Percentiles rank a stretch among this genome's conserved stretches.
These are phyloP conservation scores for Chorisops tibialis DNA, from an alignment of 2,888 invertebrate genomes.

Conservation along the genomic window DNA sequence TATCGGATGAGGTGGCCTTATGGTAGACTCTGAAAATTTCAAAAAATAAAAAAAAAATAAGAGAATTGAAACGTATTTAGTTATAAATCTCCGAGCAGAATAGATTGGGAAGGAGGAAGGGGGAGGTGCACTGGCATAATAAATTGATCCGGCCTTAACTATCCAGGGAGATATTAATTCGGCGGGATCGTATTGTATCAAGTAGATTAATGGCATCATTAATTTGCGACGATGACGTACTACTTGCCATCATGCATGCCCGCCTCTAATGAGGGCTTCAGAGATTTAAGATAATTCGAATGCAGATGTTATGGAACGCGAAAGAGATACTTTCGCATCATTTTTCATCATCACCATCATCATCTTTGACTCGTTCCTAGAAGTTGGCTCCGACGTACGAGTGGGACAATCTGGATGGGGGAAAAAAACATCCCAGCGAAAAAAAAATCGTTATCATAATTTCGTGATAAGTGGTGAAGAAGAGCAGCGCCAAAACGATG, in stretches of 20 bases:
- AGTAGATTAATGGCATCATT: conserved; percentile 23
- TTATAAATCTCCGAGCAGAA: too few species aligned
- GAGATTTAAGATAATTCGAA: conserved; percentile 15
- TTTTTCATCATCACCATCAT: conserved; percentile 19
- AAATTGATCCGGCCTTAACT: too few species aligned
- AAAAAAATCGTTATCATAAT: too few species aligned
- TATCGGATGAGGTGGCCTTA: conserved; percentile 63
- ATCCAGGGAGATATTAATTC: too few species aligned
- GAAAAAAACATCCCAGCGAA: too few species aligned
- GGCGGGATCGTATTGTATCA: too few species aligned
- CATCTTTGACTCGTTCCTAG: not conserved
- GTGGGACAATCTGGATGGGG: too few species aligned
- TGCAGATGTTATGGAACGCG: conserved; percentile 18
- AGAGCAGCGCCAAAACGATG: not conserved
- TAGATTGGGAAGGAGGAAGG: too few species aligned
- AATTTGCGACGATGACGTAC: conserved; percentile 17
- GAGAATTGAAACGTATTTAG: too few species aligned
- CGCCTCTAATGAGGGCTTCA: conserved; percentile 17
- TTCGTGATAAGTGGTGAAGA: not conserved
- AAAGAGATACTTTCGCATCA: conserved; percentile 6
- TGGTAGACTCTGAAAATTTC: conserved; percentile 59
- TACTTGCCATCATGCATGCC: not conserved
- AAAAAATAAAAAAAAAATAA: not conserved
- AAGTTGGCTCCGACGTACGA: too few species aligned
- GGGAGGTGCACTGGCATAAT: too few species aligned